These are phyloP conservation scores for Habropoda laboriosa DNA, from an alignment of 1,140 invertebrate species.

Conservation along the genomic window DNA sequence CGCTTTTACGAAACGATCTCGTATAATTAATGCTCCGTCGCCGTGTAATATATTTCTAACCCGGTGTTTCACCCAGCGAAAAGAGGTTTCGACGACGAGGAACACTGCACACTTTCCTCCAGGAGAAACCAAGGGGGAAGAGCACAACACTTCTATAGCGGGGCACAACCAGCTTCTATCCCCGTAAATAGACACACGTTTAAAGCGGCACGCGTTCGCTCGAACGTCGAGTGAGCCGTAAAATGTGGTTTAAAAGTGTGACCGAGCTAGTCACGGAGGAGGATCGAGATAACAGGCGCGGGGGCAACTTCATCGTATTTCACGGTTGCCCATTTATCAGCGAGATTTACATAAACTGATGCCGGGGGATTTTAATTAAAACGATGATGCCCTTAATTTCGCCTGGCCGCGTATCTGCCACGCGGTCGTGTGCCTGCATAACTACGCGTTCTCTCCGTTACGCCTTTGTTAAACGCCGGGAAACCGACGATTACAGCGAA, in stretches of 20 bases:
- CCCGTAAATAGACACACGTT: background rate
- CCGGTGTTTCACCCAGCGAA: background rate
- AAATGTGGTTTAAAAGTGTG: slow-evolving; percentile 56
- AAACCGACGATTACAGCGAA: background rate
- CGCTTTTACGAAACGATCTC: slow-evolving; percentile 2
- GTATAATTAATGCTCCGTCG: slow-evolving; percentile 12
- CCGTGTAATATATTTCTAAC: background rate
- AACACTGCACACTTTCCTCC: no score
- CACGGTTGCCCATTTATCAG: slow-evolving; percentile 52
- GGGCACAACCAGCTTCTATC: no score
- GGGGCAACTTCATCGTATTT: slow-evolving; percentile 46
- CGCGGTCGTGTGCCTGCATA: slow-evolving; percentile 29
- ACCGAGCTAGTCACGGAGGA: slow-evolving; percentile 34
- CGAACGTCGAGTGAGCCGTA: slow-evolving; percentile 44
- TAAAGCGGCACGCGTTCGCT: background rate
- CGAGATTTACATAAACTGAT: slow-evolving; percentile 62
- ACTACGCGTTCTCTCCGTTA: slow-evolving; percentile 11
- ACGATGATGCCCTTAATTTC: slow-evolving; percentile 65
- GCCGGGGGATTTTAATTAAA: slow-evolving; percentile 61
- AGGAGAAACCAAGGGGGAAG: no score
- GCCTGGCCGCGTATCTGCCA: slow-evolving; percentile 13
- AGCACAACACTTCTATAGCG: no score
- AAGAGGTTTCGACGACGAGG: background rate
- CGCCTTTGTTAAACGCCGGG: slow-evolving; percentile 14
- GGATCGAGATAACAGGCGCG: slow-evolving; percentile 58